phyloP scores from a whole-genome alignment of 2,113 vertebrate genomes.

The Cricetomys ansorgei region DNA sequence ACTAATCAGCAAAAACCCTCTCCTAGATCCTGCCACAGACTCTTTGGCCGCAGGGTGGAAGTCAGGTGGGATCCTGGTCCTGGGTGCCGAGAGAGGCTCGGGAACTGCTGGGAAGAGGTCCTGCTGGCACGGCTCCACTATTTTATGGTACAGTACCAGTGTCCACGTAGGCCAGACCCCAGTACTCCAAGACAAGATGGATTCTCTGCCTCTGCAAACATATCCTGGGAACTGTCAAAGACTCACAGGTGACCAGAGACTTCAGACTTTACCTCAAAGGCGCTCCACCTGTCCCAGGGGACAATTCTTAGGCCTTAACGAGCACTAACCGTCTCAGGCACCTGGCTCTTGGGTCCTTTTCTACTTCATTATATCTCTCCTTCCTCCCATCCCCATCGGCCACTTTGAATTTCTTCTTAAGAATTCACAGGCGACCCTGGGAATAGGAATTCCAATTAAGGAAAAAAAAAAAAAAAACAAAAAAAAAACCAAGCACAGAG shows the following conservation, averaged over 20 bases:
- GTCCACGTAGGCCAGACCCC: neutral
- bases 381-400: accelerated
- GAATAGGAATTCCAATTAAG: neutral
- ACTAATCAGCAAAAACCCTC: too few species aligned
- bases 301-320: neutral
- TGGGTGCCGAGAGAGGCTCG: neutral
- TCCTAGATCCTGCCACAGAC: neutral
- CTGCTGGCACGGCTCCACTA: neutral
- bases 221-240: neutral
- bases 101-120: neutral
- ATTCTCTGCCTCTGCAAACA: neutral
- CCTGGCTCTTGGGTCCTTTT: neutral
- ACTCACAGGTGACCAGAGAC: neutral
- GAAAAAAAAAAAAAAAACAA: neutral
- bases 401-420: neutral
- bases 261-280: neutral
- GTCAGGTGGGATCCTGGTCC: neutral
- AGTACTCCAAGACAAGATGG: neutral
- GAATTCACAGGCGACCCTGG: neutral
- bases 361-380: neutral
- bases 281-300: neutral
- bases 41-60: neutral
- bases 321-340: neutral
- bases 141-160: neutral
- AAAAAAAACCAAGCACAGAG: too few species aligned